Evolutionary conservation across 1,140 invertebrate genomes (phyloP).

Genomic region (Sminthurinus signatus): DNA sequence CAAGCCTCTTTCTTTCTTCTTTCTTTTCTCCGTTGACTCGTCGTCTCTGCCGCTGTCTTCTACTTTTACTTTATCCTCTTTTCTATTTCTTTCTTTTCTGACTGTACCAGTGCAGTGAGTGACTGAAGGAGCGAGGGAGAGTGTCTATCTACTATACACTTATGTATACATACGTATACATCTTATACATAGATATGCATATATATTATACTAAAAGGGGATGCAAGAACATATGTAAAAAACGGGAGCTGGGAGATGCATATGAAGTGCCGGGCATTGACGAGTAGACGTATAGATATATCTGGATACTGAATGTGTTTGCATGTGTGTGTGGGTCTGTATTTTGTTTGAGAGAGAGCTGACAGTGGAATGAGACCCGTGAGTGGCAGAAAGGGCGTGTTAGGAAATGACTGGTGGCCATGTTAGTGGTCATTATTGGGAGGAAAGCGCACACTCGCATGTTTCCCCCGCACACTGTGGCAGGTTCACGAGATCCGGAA

Average conservation of each 20-base stretch:
- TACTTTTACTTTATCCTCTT: no score
- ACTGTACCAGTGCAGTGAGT: no score
- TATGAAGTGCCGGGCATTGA: constrained; percentile 24
- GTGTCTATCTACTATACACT: no score
- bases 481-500: constrained; percentile 27
- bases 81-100: no score
- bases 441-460: constrained; percentile 41
- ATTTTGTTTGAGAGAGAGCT: no score
- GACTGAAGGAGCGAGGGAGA: no score
- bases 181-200: no score
- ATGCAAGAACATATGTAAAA: background rate
- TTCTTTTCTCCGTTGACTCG: no score
- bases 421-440: constrained; percentile 43
- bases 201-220: no score
- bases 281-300: constrained; percentile 12
- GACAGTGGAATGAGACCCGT: constrained; percentile 14
- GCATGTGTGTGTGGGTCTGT: background rate
- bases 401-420: constrained; percentile 43
- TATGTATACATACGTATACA: no score
- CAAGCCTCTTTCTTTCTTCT: constrained; percentile 8
- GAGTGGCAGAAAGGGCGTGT: constrained; percentile 42
- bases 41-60: no score
- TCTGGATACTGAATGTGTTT: background rate
- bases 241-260: background rate
- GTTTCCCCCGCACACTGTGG: constrained; percentile 26